Evolutionary conservation across 1,140 invertebrate species (phyloP).

Genomic region (Temnothorax curvispinosus): DNA sequence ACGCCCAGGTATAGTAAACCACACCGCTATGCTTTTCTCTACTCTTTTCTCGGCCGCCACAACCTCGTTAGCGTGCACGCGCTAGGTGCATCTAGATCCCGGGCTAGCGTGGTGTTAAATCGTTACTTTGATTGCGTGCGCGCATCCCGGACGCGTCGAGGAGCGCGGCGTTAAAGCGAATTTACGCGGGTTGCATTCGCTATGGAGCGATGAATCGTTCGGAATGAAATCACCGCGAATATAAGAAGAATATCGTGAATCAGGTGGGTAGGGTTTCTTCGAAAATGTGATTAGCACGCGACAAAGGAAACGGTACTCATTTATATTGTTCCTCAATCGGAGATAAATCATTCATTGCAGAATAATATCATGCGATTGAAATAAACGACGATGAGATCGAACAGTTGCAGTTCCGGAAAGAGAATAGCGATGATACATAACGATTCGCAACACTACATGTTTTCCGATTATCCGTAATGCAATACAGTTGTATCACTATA

Average conservation of each 20-base stretch:
- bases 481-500: too few species aligned
- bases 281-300: constrained; percentile 10
- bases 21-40: constrained; percentile 41
- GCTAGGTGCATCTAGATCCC: constrained; percentile 44
- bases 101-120: constrained; percentile 57
- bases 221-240: constrained; percentile 27
- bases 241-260: constrained; percentile 14
- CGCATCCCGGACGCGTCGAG: constrained; percentile 11
- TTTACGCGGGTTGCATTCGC: constrained; percentile 8
- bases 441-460: neutral
- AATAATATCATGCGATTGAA: neutral
- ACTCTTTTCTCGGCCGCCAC: constrained; percentile 36
- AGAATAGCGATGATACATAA: neutral
- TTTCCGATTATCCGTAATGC: neutral
- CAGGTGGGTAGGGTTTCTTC: constrained; percentile 8
- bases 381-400: neutral
- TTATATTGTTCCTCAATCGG: neutral
- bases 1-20: constrained; percentile 46
- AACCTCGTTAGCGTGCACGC: constrained; percentile 55
- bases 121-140: constrained; percentile 63
- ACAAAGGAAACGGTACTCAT: neutral
- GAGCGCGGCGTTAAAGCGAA: constrained; percentile 54
- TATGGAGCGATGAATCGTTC: constrained; percentile 22
- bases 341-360: neutral
- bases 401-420: neutral